phyloP scores from a whole-genome alignment of 1,140 invertebrate species.

The Aphelinus atriplicis region DNA sequence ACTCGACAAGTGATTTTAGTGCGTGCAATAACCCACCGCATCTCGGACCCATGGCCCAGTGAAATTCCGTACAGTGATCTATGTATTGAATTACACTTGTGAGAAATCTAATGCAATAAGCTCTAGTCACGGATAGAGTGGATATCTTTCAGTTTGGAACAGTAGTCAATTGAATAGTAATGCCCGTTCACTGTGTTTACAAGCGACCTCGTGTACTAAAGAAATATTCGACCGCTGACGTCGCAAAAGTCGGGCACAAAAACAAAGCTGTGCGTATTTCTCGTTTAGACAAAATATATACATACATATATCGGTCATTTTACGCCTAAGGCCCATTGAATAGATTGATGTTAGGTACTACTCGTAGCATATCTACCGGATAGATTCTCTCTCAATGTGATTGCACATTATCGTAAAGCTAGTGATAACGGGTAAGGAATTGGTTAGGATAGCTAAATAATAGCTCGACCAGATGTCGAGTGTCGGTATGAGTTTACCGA shows the following conservation, averaged over 20 bases:
- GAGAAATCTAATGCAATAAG: not conserved
- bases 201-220: not conserved
- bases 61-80: not conserved
- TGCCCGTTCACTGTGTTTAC: slow-evolving; percentile 2
- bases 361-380: not conserved
- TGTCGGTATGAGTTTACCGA: no score
- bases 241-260: slow-evolving; percentile 1
- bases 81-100: not conserved
- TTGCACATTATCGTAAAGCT: not conserved
- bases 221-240: not conserved
- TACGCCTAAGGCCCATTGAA: no score
- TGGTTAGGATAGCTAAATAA: not conserved
- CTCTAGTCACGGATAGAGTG: not conserved
- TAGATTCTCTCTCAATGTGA: not conserved
- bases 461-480: no score
- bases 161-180: not conserved
- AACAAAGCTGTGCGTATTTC: not conserved
- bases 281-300: no score
- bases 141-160: not conserved
- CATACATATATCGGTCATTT: no score
- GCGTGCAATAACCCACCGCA: no score
- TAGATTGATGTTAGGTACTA: not conserved
- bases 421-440: not conserved
- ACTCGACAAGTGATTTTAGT: no score
- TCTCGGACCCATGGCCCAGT: not conserved